Conservation (phyloP, 2,113 vertebrate genomes). For the Pelecanus crispus region DNA sequence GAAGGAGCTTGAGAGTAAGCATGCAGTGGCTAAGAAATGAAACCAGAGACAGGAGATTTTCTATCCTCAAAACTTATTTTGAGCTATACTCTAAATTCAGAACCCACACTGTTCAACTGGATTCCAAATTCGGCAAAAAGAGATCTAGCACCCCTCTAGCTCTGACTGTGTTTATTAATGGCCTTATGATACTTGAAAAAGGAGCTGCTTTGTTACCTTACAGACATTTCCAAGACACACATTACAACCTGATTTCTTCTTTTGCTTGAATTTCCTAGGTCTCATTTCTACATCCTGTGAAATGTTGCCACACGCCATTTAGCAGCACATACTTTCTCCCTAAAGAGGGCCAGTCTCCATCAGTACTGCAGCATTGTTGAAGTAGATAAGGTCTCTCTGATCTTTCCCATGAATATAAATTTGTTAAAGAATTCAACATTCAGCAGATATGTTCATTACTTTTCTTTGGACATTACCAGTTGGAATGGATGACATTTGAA, state of each 20-base stretch:
- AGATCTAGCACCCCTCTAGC: not conserved
- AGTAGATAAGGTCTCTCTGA: not conserved
- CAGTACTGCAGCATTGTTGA: not conserved
- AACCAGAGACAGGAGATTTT: constrained; percentile 7
- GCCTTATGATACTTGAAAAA: not conserved
- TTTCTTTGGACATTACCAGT: not conserved
- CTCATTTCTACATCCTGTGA: not conserved
- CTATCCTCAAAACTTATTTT: constrained; percentile 33
- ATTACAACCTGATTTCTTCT: not conserved
- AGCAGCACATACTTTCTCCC: not conserved
- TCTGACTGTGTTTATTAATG: not conserved
- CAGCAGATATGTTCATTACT: not conserved
- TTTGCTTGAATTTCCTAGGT: not conserved
- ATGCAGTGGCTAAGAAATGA: constrained; percentile 7
- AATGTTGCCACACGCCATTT: not conserved
- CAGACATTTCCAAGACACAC: not conserved
- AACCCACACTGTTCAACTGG: not conserved
- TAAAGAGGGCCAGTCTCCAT: not conserved
- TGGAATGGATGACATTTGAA: not conserved
- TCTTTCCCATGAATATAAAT: not conserved
- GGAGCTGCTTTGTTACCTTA: not conserved
- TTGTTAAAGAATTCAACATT: not conserved
- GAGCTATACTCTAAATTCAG: constrained; percentile 24
- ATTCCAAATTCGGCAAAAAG: not conserved
- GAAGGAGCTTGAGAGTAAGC: not conserved